Evolutionary conservation across 2,888 invertebrate species (phyloP).

Genomic region (Meloe dianella): DNA sequence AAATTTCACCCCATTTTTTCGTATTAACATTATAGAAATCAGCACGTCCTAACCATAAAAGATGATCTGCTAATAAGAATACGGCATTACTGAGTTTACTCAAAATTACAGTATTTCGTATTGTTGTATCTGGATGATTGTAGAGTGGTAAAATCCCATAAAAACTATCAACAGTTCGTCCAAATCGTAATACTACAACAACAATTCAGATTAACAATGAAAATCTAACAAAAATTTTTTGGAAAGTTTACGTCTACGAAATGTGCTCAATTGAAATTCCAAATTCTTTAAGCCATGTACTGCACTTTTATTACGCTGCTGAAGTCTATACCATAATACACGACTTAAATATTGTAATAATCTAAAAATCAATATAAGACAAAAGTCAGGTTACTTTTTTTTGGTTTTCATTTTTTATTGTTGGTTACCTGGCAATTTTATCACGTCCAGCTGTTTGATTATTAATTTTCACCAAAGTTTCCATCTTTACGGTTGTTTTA

Average conservation of each 20-base stretch:
- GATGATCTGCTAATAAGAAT: conserved; percentile 84
- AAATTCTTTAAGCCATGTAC: conserved; percentile 79
- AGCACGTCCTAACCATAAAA: conserved; percentile 82
- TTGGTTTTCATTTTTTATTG: conserved; percentile 16
- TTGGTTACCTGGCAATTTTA: conserved; percentile 59
- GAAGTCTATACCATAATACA: conserved; percentile 78
- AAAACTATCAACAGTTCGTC: conserved; percentile 81
- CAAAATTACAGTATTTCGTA: conserved; percentile 75
- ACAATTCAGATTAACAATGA: conserved; percentile 19
- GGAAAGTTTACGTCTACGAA: conserved; percentile 77
- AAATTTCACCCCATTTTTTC: conserved; percentile 75
- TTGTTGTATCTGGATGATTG: conserved; percentile 72
- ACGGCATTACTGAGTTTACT: conserved; percentile 81
- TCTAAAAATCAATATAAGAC: conserved; percentile 61
- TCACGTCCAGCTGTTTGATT: conserved; percentile 62
- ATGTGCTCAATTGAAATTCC: conserved; percentile 83
- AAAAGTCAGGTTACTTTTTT: conserved; percentile 26
- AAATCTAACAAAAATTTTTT: neutral
- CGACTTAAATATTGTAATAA: conserved; percentile 83
- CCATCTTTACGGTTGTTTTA: conserved; percentile 53
- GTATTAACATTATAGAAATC: conserved; percentile 72
- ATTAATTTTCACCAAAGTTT: conserved; percentile 59
- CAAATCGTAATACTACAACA: conserved; percentile 81
- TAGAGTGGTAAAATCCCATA: conserved; percentile 76
- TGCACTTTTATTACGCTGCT: conserved; percentile 68